These are phyloP conservation scores for Eucidaris tribuloides DNA, from an alignment of 35 echinoderm and acorn worm genomes.

Conservation along the genomic window DNA sequence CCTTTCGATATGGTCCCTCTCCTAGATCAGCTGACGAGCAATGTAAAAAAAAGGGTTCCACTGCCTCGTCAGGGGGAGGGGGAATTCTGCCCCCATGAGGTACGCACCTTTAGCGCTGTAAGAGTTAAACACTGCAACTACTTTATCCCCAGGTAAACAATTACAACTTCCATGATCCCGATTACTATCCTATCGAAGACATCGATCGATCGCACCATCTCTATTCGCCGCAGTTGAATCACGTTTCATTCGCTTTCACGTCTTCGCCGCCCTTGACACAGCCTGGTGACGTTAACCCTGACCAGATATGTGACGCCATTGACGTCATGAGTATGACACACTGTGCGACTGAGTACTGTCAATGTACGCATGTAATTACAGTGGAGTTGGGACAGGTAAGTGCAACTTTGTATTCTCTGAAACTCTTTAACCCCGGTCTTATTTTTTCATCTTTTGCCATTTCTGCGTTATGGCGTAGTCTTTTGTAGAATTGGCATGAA, in stretches of 20 bases:
- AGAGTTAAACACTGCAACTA: no score
- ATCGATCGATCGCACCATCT: constrained; percentile 56
- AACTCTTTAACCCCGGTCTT: neutral
- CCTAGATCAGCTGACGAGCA: no score
- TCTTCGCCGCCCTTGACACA: constrained; percentile 46
- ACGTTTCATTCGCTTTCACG: constrained; percentile 61
- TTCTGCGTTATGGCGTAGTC: neutral
- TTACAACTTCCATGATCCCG: constrained; percentile 71
- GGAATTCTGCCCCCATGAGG: no score
- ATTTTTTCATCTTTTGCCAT: neutral
- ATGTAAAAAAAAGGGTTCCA: no score
- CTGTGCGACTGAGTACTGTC: constrained; percentile 29
- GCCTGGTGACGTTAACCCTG: constrained; percentile 21
- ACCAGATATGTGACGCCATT: constrained; percentile 27
- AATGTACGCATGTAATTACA: constrained; percentile 23
- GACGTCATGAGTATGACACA: constrained; percentile 5
- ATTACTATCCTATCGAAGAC: constrained; percentile 74
- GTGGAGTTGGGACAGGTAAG: constrained; percentile 63
- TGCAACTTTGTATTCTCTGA: neutral
- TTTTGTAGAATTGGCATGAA: no score
- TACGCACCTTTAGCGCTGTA: no score
- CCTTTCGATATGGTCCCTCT: no score
- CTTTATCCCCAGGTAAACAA: constrained; percentile 89
- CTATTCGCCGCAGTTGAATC: constrained; percentile 80
- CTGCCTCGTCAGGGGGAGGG: no score